Evolutionary conservation across 1,140 invertebrate species (phyloP), one percentile per base, ranked within the genome.

Genomic region (Apis mellifera): DNA sequence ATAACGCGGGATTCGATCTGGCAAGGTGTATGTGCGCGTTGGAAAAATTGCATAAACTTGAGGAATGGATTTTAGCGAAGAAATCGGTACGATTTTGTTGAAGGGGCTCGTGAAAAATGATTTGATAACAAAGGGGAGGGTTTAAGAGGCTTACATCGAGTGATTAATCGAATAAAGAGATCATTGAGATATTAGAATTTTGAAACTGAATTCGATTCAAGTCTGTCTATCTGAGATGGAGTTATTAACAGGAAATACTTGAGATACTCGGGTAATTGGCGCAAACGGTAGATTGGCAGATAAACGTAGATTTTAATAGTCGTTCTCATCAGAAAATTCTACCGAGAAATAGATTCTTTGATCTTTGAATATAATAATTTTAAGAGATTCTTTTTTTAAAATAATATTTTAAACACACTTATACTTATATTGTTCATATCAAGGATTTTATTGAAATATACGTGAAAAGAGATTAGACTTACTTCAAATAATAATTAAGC

Each of bases 131-230:
- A 77, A 81, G 55, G 69, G 60, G 13, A 17, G 59, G 78, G 72
- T n/a, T 87, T 87, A 81, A 50, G 74, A 54, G 82, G 55, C 82
- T n/a, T n/a, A n/a, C 85, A 87, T 87, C 82, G 82, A 78, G 70
- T 50, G 60, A 72, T 84, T 65, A 73, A 84, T 11, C 42, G 66
- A 12, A 59, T 59, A n/a, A 12, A 19, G 13, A 5, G 21, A 2
- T 15, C 4, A 54, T 70, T 17, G n/a, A 19, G 19, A 48, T 7
- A 19, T 26, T 26, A 26, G 26, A 26, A 26, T 17, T 12, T n/a
- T 19, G 15, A 54, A 70, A 54, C 26, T 64, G 26, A 70, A 54
- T 21, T 1, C 52, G 13, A 3, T 9, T 48, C 48, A 60, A 48
- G 48, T 69, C 21, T 5, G 21, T 48, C n/a, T 62, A 11, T 17